A percentile compares a stretch with the other conserved stretches of the same genome.
Evolutionary conservation across 2,888 invertebrate species (phyloP).

Genomic region (Agriopis marginaria): DNA sequence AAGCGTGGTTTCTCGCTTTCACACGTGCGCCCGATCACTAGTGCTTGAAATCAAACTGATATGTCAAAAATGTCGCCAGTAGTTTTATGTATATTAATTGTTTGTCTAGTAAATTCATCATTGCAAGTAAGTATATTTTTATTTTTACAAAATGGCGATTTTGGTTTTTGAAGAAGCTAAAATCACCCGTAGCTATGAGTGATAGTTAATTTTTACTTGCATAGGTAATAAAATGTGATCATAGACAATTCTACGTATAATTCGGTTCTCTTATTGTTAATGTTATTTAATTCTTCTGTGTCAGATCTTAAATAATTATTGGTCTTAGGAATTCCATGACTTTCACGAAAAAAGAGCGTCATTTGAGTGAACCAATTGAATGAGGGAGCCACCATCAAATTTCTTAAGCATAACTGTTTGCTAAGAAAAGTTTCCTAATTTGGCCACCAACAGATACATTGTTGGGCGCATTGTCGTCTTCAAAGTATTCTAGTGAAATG

Average conservation of each 20-base stretch:
- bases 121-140: slow-evolving; percentile 52
- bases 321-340: no score
- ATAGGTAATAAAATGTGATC: not conserved
- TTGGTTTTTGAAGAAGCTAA: not conserved
- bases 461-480: no score
- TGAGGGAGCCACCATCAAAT: no score
- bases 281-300: no score
- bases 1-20: slow-evolving; percentile 29
- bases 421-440: no score
- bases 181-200: not conserved
- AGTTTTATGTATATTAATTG: slow-evolving; percentile 41
- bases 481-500: no score
- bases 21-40: slow-evolving; percentile 17
- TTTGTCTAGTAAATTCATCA: slow-evolving; percentile 50
- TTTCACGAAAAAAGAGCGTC: no score
- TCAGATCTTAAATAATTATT: no score
- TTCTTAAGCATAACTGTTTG: no score
- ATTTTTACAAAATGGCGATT: slow-evolving; percentile 1
- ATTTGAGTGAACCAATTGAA: no score
- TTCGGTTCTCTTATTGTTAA: no score
- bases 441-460: no score
- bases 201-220: not conserved
- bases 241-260: slow-evolving; percentile 3
- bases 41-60: slow-evolving; percentile 13
- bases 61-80: slow-evolving; percentile 39